Conservation (phyloP, 2,113 vertebrate genomes). For the Bothrops jararaca region DNA sequence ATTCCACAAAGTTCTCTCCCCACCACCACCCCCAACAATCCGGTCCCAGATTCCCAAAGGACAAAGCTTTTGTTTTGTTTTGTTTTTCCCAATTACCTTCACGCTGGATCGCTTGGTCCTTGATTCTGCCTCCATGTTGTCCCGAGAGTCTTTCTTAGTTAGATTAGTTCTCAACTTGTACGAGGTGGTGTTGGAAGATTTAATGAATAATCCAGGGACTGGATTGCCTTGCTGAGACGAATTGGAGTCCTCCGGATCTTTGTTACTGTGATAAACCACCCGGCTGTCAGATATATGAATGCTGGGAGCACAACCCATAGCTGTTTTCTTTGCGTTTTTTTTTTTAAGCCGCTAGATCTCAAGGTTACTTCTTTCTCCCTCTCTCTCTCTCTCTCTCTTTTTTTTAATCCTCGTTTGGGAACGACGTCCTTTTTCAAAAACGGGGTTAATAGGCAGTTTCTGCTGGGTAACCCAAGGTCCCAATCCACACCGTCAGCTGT, state of each 20-base stretch:
- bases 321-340: constrained; percentile 48
- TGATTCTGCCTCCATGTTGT: constrained; percentile 66
- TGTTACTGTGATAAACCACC: constrained; percentile 86
- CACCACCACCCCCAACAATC: neutral
- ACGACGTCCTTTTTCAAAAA: constrained; percentile 35
- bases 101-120: constrained; percentile 63
- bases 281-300: constrained; percentile 89
- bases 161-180: constrained; percentile 81
- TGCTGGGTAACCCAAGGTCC: constrained; percentile 39
- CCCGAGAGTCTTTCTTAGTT: constrained; percentile 68
- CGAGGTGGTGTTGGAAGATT: constrained; percentile 77
- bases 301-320: constrained; percentile 99
- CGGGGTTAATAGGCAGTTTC: constrained; percentile 47
- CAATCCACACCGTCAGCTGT: constrained; percentile 53
- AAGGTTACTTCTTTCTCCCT: constrained; percentile 62
- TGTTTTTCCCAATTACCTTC: constrained; percentile 60
- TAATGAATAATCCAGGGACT: constrained; percentile 85
- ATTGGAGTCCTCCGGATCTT: constrained; percentile 89
- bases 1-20: no score
- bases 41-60: no score
- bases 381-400: neutral
- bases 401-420: neutral
- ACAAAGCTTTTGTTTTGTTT: neutral
- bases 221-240: constrained; percentile 83
- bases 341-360: constrained; percentile 61